These are phyloP conservation scores for Troides oblongomaculatus DNA, from an alignment of 2,888 invertebrate genomes.

Conservation along the genomic window DNA sequence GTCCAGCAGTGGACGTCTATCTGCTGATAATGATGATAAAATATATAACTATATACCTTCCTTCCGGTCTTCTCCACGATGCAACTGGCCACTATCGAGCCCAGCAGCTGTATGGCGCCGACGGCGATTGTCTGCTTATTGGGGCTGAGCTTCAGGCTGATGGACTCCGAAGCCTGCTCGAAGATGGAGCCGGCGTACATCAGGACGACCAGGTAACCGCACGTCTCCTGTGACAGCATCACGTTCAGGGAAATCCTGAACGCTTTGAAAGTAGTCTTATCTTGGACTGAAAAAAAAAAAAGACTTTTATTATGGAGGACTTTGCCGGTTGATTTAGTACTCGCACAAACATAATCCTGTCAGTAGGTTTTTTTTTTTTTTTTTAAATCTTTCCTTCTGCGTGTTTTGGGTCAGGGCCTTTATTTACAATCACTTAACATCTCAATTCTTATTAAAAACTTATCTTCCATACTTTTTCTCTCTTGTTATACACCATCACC, in stretches of 20 bases:
- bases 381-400: too few relatives aligned
- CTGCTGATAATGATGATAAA: too few relatives aligned
- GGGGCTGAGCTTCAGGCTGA: conserved; percentile 66
- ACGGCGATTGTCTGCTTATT: conserved; percentile 75
- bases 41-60: conserved; percentile 48
- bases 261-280: conserved; percentile 72
- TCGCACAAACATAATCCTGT: too few relatives aligned
- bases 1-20: too few relatives aligned
- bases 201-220: conserved; percentile 73
- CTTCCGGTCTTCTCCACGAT: conserved; percentile 73
- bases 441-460: too few relatives aligned
- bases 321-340: too few relatives aligned
- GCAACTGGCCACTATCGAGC: conserved; percentile 70
- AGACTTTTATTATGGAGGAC: too few relatives aligned
- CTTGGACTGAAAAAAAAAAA: conserved; percentile 55
- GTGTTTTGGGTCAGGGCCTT: too few relatives aligned
- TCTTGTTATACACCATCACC: too few relatives aligned
- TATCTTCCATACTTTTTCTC: too few relatives aligned
- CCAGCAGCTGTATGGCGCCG: conserved; percentile 66
- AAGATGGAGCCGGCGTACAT: conserved; percentile 76
- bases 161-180: conserved; percentile 68
- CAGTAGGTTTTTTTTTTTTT: too few relatives aligned
- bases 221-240: conserved; percentile 74
- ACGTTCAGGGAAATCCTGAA: conserved; percentile 71
- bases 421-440: too few relatives aligned